Evolutionary conservation across 2,113 vertebrate species (phyloP).

Genomic region (Centrocercus urophasianus): DNA sequence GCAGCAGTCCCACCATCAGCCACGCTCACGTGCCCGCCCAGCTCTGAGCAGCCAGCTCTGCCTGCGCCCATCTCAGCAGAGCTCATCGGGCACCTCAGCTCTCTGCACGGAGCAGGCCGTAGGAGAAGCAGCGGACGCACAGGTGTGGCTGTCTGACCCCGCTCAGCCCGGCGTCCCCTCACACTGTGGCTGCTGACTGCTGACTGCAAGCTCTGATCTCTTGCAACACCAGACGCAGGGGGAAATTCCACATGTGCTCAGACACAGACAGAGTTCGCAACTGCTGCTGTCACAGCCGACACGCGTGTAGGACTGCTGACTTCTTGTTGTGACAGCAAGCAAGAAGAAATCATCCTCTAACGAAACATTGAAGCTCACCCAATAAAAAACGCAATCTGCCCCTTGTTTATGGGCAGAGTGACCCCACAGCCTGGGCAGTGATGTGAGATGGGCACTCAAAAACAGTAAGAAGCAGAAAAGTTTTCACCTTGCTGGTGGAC

Average conservation of each 20-base stretch:
- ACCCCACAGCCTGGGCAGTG: not conserved
- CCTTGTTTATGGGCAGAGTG: not conserved
- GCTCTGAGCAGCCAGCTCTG: accelerated
- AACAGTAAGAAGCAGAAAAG: not conserved
- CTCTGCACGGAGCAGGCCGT: not conserved
- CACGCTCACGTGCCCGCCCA: accelerated
- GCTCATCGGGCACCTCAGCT: not conserved
- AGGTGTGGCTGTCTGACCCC: accelerated
- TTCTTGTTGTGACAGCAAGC: constrained; percentile 4
- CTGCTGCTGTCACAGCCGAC: not conserved
- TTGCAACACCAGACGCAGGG: not conserved
- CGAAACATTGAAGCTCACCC: not conserved
- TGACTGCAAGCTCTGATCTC: not conserved
- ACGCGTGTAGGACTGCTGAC: not conserved
- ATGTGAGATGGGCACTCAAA: not conserved
- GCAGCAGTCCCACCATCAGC: not conserved
- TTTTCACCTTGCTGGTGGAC: accelerated
- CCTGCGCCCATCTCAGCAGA: accelerated
- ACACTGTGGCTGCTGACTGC: too few species aligned
- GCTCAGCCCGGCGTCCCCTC: not conserved
- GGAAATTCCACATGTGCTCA: not conserved
- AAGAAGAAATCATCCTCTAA: constrained; percentile 15
- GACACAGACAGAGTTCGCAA: not conserved
- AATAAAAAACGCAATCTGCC: not conserved
- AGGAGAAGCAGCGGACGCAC: not conserved